These are phyloP conservation scores for Cuniculus paca DNA, from an alignment of 2,797 vertebrate genomes.

Conservation along the genomic window DNA sequence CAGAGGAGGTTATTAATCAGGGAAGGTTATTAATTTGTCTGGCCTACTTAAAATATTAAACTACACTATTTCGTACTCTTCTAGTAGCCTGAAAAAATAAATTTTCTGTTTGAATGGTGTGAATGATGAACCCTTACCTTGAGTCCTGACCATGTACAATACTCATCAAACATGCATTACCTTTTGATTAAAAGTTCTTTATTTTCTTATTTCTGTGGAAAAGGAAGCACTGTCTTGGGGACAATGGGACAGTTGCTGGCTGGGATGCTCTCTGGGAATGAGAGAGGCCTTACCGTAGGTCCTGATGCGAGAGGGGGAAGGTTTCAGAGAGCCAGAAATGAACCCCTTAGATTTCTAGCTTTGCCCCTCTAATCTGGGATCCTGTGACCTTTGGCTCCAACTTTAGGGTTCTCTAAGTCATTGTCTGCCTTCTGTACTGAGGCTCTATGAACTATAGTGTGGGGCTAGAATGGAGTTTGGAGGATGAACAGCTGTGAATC, in stretches of 20 bases:
- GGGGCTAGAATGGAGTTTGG: background rate
- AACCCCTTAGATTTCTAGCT: background rate
- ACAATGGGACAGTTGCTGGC: background rate
- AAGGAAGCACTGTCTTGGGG: background rate
- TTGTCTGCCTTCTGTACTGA: background rate
- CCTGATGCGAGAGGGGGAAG: background rate
- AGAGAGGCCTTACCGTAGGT: background rate
- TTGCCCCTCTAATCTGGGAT: background rate
- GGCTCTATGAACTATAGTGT: background rate
- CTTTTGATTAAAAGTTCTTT: slow-evolving; percentile 23
- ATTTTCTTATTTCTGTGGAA: slow-evolving; percentile 9
- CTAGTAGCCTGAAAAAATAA: slow-evolving; percentile 65
- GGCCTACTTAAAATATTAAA: slow-evolving; percentile 55
- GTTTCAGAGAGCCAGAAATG: too few relatives aligned
- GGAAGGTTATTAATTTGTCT: slow-evolving; percentile 54
- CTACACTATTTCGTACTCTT: slow-evolving; percentile 63
- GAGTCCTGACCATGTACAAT: background rate
- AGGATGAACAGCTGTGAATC: background rate
- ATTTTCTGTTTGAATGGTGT: slow-evolving; percentile 56
- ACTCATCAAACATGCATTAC: background rate
- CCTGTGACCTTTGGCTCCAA: background rate
- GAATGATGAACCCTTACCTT: slow-evolving; percentile 24
- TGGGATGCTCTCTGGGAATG: background rate
- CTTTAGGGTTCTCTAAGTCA: background rate
- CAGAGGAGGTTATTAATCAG: slow-evolving; percentile 44